Percentiles rank a stretch among this genome's conserved stretches.
phyloP scores from a whole-genome alignment of 2,888 invertebrate genomes.

The Cerceris ruficornis region DNA sequence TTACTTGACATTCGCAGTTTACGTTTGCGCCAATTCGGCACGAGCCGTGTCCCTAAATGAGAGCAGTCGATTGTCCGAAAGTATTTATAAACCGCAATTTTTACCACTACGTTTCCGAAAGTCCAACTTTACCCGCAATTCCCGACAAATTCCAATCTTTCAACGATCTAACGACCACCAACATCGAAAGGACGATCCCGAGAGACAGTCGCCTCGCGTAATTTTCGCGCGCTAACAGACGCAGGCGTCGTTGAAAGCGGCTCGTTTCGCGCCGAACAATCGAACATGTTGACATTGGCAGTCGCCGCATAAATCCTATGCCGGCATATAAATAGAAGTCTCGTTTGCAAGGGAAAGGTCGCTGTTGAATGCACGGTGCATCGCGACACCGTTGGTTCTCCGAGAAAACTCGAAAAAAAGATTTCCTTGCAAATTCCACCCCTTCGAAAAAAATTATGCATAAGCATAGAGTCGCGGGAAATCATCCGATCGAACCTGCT shows the following conservation, averaged over 20 bases:
- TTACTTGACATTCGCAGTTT: too few relatives aligned
- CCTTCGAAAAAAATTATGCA: slow-evolving; percentile 27
- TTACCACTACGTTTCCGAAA: too few relatives aligned
- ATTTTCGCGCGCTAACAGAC: slow-evolving; percentile 16
- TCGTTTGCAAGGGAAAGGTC: slow-evolving; percentile 57
- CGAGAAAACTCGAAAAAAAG: slow-evolving; percentile 29
- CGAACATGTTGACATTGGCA: slow-evolving; percentile 63
- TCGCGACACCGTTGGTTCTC: slow-evolving; percentile 33
- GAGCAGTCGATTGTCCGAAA: too few relatives aligned
- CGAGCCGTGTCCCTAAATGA: too few relatives aligned
- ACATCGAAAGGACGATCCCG: neutral
- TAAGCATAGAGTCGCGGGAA: slow-evolving; percentile 11
- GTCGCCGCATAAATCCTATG: slow-evolving; percentile 55
- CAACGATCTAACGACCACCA: too few relatives aligned
- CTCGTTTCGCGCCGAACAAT: slow-evolving; percentile 55
- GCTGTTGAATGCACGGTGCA: slow-evolving; percentile 45
- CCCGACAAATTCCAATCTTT: too few relatives aligned
- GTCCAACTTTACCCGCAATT: too few relatives aligned
- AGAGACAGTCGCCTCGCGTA: neutral
- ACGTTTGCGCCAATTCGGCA: too few relatives aligned
- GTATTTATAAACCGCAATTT: too few relatives aligned
- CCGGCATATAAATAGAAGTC: slow-evolving; percentile 54
- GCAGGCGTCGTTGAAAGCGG: slow-evolving; percentile 21
- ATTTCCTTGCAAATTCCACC: neutral
- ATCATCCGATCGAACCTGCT: neutral